Conservation (phyloP, 2,888 invertebrate genomes). For the Ennomos fuscantarius region DNA sequence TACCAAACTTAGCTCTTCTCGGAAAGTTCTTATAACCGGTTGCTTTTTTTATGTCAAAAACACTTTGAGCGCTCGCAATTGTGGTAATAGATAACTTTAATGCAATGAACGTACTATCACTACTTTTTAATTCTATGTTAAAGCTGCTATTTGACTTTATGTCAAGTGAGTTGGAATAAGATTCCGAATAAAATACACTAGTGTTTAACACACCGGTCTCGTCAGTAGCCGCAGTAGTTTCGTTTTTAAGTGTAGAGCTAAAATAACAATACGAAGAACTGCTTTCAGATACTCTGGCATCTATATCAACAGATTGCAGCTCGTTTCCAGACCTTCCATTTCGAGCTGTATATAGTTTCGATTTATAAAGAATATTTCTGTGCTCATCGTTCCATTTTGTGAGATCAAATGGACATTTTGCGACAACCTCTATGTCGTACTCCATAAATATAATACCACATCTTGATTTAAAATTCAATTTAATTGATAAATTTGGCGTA, state of each 20-base stretch:
- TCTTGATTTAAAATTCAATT: constrained; percentile 43
- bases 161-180: constrained; percentile 19
- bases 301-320: background rate
- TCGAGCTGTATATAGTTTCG: background rate
- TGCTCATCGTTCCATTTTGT: constrained; percentile 40
- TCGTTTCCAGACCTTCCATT: background rate
- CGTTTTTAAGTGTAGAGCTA: constrained; percentile 24
- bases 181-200: constrained; percentile 17
- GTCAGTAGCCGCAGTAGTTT: constrained; percentile 11
- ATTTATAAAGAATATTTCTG: constrained; percentile 29
- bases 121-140: constrained; percentile 20
- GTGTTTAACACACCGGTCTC: constrained; percentile 12
- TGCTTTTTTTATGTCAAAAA: constrained; percentile 30
- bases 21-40: constrained; percentile 27
- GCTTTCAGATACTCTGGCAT: constrained; percentile 2
- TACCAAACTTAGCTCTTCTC: constrained; percentile 3
- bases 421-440: constrained; percentile 18
- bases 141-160: constrained; percentile 13
- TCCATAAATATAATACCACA: constrained; percentile 34
- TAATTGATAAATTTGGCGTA: constrained; percentile 36
- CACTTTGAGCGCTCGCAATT: constrained; percentile 18
- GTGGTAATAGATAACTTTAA: constrained; percentile 28
- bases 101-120: constrained; percentile 13
- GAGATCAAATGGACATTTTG: constrained; percentile 31
- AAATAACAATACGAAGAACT: constrained; percentile 19